A percentile compares a stretch with the other conserved stretches of the same genome.
Evolutionary conservation across 2,113 vertebrate species (phyloP).

Genomic region (Megalops atlanticus): DNA sequence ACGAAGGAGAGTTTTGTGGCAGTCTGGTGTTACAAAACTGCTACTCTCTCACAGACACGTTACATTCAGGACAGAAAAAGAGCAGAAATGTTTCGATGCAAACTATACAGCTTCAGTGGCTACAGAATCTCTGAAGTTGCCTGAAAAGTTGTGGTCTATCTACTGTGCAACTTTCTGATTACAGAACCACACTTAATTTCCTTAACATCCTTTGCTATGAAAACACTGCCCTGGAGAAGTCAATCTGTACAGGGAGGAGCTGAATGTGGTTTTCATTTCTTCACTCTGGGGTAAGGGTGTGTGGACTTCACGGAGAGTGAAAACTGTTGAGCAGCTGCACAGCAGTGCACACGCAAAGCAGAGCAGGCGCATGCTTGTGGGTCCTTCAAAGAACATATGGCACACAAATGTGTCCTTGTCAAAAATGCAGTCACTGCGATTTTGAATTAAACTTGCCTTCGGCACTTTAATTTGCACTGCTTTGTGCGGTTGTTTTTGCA

Average conservation of each 20-base stretch:
- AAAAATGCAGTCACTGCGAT: not conserved
- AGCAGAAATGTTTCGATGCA: not conserved
- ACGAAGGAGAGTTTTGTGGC: not conserved
- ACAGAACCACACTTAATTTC: not conserved
- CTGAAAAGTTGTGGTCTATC: not conserved
- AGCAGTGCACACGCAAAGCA: not conserved
- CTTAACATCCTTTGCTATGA: not conserved
- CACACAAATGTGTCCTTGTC: slow-evolving; percentile 26
- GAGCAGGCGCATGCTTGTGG: not conserved
- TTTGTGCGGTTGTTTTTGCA: not conserved
- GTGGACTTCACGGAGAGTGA: not conserved
- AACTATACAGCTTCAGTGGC: not conserved
- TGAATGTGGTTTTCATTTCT: not conserved
- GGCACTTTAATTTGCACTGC: too few relatives aligned
- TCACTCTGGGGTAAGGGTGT: not conserved
- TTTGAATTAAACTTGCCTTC: too few relatives aligned
- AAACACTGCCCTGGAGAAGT: not conserved
- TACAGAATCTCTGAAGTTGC: too few relatives aligned
- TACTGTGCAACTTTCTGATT: not conserved
- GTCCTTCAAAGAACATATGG: not conserved
- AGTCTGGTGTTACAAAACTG: not conserved
- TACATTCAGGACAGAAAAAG: not conserved
- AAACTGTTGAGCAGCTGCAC: not conserved
- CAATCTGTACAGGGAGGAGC: not conserved
- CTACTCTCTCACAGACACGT: not conserved